Evolutionary conservation across 2,888 invertebrate genomes (phyloP).

Genomic region (Stramonita haemastoma): DNA sequence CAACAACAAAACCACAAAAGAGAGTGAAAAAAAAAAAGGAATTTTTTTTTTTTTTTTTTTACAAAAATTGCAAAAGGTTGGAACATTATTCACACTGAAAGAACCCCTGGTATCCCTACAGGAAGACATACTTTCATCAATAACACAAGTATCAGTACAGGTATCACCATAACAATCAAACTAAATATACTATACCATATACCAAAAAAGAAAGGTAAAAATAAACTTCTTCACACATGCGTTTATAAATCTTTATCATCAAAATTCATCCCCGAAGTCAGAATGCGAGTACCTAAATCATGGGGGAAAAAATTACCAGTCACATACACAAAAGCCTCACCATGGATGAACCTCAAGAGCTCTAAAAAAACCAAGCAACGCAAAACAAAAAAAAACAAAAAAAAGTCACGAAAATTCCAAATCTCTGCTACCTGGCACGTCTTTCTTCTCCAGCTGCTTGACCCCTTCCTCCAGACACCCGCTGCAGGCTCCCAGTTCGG

Average conservation of each 20-base stretch:
- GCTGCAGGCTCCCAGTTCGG: slow-evolving; percentile 22
- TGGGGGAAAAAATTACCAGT: not conserved
- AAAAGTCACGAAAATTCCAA: too few relatives aligned
- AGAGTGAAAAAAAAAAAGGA: not conserved
- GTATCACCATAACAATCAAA: too few relatives aligned
- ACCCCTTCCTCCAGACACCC: slow-evolving; percentile 32
- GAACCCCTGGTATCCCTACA: too few relatives aligned
- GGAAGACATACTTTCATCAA: not conserved
- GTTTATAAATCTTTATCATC: too few relatives aligned
- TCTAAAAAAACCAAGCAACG: too few relatives aligned
- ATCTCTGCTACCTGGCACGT: not conserved
- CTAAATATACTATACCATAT: too few relatives aligned
- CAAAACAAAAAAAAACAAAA: too few relatives aligned
- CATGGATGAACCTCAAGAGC: too few relatives aligned
- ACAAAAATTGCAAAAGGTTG: not conserved
- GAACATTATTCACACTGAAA: too few relatives aligned
- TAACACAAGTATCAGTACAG: not conserved
- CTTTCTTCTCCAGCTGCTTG: slow-evolving; percentile 15
- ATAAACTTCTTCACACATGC: too few relatives aligned
- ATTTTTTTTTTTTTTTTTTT: not conserved
- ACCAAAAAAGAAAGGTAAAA: too few relatives aligned
- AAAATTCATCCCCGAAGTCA: not conserved
- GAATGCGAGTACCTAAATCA: not conserved
- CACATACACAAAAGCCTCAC: too few relatives aligned
- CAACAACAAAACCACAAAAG: not conserved